Evolutionary conservation across 2,888 invertebrate species (phyloP).

Genomic region (Ceratothoa steindachneri): DNA sequence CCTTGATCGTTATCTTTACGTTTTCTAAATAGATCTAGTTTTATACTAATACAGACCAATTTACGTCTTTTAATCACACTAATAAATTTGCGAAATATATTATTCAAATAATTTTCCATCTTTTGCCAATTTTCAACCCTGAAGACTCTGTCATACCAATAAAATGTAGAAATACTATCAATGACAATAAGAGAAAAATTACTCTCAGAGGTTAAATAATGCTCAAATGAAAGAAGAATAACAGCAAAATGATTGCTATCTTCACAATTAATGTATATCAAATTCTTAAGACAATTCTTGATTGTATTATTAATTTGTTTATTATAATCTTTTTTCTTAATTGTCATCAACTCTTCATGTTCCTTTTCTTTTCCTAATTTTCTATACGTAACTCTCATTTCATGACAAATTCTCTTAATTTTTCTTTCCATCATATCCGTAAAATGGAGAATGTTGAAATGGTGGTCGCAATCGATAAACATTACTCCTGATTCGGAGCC

Average conservation of each 20-base stretch:
- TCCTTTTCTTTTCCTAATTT: neutral
- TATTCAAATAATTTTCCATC: constrained; percentile 28
- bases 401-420: constrained; percentile 7
- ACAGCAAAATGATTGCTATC: constrained; percentile 37
- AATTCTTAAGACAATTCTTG: constrained; percentile 22
- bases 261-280: constrained; percentile 30
- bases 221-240: constrained; percentile 25
- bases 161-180: constrained; percentile 41
- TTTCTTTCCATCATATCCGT: constrained; percentile 30
- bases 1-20: neutral
- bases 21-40: constrained; percentile 29
- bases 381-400: constrained; percentile 16
- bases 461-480: constrained; percentile 32
- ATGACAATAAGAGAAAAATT: constrained; percentile 32
- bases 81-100: constrained; percentile 25
- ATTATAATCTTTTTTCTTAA: constrained; percentile 11
- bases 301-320: constrained; percentile 22
- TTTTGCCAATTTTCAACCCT: constrained; percentile 24
- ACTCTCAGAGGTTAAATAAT: constrained; percentile 14
- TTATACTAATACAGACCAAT: constrained; percentile 21
- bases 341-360: neutral
- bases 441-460: constrained; percentile 39
- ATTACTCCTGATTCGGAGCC: constrained; percentile 28
- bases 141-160: constrained; percentile 36
- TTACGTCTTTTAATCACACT: constrained; percentile 22